A percentile compares a stretch with the other conserved stretches of the same genome.
These are phyloP conservation scores for Incurvaria masculella DNA, from an alignment of 2,888 invertebrate species.

Conservation along the genomic window DNA sequence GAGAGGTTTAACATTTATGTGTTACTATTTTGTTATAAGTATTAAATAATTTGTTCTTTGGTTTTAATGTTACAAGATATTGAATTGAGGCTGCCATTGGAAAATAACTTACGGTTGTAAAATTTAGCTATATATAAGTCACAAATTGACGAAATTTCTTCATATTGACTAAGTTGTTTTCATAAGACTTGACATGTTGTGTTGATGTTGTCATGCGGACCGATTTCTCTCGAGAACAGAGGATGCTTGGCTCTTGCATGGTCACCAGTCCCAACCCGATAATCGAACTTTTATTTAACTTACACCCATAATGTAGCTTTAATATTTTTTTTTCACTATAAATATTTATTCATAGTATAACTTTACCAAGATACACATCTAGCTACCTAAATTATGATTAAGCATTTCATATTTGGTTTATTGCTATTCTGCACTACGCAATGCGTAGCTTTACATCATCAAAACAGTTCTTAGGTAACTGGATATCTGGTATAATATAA, in stretches of 20 bases:
- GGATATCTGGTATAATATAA: conserved; percentile 34
- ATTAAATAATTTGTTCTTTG: conserved; percentile 46
- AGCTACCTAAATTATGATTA: conserved; percentile 50
- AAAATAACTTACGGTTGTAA: conserved; percentile 30
- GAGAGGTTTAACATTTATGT: conserved; percentile 42
- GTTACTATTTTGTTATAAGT: conserved; percentile 19
- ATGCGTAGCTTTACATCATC: conserved; percentile 22
- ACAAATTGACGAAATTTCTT: conserved; percentile 53
- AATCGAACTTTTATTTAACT: no score
- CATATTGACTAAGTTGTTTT: conserved; percentile 50
- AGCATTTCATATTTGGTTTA: conserved; percentile 54
- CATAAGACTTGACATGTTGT: conserved; percentile 54
- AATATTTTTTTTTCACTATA: conserved; percentile 42
- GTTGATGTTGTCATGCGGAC: conserved; percentile 35
- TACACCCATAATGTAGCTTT: no score
- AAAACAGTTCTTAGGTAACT: conserved; percentile 35
- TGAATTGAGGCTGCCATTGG: background rate
- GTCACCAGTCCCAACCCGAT: no score
- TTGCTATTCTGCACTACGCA: conserved; percentile 44
- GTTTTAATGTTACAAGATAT: conserved; percentile 40
- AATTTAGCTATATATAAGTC: conserved; percentile 57
- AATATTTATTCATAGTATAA: conserved; percentile 42
- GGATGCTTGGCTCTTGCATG: no score
- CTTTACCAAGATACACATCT: conserved; percentile 53
- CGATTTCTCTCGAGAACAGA: conserved; percentile 12